Evolutionary conservation across 2,113 vertebrate genomes (phyloP), one percentile per base, ranked within the genome.

Genomic region (Hypanus sabinus): DNA sequence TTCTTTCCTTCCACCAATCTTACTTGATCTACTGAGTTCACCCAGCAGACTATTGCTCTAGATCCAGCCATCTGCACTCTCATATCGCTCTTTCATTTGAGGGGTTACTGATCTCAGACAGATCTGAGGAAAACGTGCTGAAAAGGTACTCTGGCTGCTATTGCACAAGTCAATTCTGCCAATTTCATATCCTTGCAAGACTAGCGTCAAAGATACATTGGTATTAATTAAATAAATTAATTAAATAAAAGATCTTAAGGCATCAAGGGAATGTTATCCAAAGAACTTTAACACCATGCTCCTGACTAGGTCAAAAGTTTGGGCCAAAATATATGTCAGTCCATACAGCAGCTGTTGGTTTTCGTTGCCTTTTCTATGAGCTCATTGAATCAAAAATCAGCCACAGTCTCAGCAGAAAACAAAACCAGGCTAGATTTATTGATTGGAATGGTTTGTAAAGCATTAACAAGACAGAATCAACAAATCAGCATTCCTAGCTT

Each of bases 391-490:
- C 68, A 36, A 38, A 33, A 33, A 93, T 65, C 90, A 93, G 90
- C 68, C 90, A 73, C 27, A 2, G 68, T 73, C 68, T 73, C 68
- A 93, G 68, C 71, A 71, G 68, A 55, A 73, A 73, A 93, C 33
- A 75, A 93, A 75, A 73, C 36, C 91, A 27, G 71, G 91, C 70
- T 70, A 93, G 70, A 46, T 71, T 93, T 73, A 93, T 24, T 73
- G 91, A 93, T 46, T 93, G 85, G 85, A 90, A 62, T 90, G 60
- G 12, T 33, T 90, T 65, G 65, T 90, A 90, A 65, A 90, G 62
- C 85, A 90, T 90, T 90, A 65, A 90, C 22, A 36, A 38, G 91
- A 46, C 91, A 73, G 91, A 55, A 93, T 93, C 36, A 90, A 60
- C 30, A 90, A 73, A 73, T 73, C 71, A 73, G 20, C 71, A 73